A percentile compares a stretch with the other conserved stretches of the same genome.
Evolutionary conservation across 2,113 vertebrate genomes (phyloP).

Genomic region (Otolemur garnettii): DNA sequence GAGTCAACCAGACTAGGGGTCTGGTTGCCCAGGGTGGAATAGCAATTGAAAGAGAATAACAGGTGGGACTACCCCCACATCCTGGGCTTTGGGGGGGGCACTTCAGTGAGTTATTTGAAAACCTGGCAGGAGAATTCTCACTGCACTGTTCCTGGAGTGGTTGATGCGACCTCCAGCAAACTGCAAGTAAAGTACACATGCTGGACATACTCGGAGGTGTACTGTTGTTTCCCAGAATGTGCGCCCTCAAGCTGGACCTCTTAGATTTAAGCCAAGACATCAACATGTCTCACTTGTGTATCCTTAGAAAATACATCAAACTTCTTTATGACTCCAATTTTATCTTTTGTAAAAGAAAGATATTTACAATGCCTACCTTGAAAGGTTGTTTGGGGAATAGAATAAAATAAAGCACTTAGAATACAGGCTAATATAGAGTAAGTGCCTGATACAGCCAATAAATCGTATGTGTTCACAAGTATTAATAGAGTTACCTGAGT

Average conservation of each 20-base stretch:
- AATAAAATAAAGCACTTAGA: not conserved
- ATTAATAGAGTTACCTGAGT: not conserved
- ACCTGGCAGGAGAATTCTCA: not conserved
- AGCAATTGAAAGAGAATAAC: not conserved
- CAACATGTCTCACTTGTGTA: not conserved
- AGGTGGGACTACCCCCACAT: not conserved
- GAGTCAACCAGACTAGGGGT: not conserved
- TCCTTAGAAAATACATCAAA: not conserved
- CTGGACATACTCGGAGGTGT: not conserved
- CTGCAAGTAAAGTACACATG: not conserved
- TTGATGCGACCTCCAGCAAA: not conserved
- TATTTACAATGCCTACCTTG: not conserved
- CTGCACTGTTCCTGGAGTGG: not conserved
- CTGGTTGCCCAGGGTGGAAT: not conserved
- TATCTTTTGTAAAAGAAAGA: not conserved
- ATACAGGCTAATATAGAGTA: not conserved
- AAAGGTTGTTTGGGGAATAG: not conserved
- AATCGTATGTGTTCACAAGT: not conserved
- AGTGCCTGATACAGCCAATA: not conserved
- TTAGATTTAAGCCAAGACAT: not conserved
- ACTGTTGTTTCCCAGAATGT: not conserved
- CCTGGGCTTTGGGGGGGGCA: not conserved
- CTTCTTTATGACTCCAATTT: not conserved
- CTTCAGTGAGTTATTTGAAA: constrained; percentile 19
- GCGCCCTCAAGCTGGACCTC: not conserved